Base-by-base conservation (phyloP, 2,113 vertebrate species). In the Semicossyphus pulcher region DNA sequence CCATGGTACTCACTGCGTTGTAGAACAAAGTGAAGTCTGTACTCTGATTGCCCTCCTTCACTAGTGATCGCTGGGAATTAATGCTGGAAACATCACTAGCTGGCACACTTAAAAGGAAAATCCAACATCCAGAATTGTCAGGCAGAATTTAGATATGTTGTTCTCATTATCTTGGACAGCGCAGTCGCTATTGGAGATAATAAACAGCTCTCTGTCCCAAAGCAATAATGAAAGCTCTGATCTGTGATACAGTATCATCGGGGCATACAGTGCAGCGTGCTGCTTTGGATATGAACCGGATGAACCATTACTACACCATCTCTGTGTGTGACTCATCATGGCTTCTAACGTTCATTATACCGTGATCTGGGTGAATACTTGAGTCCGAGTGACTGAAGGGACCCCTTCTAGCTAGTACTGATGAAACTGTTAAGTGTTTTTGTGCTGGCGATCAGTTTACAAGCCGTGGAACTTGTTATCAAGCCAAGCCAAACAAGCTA, bases 31-130 rank as follows among this genome's bases (percentile, higher is more conserved):
- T 72, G 53, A 68, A 70, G 62, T 45, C 42, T 79, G 62, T 85
- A 63, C 69, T 84, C 34, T 68, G 54, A 67, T 68, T 83, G 79
- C 73, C 56, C 73, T 83, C 67, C 48, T 81, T 86, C 52, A 62
- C 60, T 79, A 23, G 73, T 78, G 69, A 85, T 88, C 25, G 20
- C 59, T 87, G 64, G 69, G 76, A 89, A 85, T 87, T 64, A 76
- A 74, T 75, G 36, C 60, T 72, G 60, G 62, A 82, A 80, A 67
- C 41, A 76, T 85, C 62, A 42, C 63, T 68, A 39, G 41, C 67
- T 83, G 72, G 79, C 56, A 75, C 20, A 76, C 60, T 74, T 39
- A 76, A 72, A 80, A 66, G 49, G 36, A 72, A 75, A 81, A 77
- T 67, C 23, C 71, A 68, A 56, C 70, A 80, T 78, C 64, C 62